Conservation (phyloP, 1,140 invertebrate species). For the Teleogryllus occipitalis region DNA sequence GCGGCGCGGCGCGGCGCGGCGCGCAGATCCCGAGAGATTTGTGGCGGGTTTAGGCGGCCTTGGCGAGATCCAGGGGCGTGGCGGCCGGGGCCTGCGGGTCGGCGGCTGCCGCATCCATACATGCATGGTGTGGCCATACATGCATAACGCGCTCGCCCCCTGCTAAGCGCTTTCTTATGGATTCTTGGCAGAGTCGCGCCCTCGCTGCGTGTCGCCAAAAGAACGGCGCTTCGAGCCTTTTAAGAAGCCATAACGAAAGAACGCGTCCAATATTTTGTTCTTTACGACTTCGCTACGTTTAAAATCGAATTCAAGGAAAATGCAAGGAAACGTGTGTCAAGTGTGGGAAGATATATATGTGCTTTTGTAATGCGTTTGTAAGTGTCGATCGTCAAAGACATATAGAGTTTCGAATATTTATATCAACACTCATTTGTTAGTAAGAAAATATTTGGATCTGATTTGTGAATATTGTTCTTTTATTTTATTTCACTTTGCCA, state of each 20-base stretch:
- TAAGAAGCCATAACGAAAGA: background rate
- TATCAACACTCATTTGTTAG: too few relatives aligned
- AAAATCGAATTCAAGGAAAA: background rate
- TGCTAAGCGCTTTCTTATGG: background rate
- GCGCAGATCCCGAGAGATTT: background rate
- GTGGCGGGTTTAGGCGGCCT: background rate
- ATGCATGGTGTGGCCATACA: background rate
- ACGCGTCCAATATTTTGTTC: background rate
- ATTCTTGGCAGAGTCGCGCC: background rate
- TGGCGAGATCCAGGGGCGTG: background rate
- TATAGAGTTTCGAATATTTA: too few relatives aligned
- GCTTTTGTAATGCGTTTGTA: too few relatives aligned
- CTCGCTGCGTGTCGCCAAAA: background rate
- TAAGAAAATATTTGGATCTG: too few relatives aligned
- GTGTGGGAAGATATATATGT: too few relatives aligned
- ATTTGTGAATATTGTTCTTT: too few relatives aligned
- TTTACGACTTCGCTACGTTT: background rate
- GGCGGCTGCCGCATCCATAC: background rate
- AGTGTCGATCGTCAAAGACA: too few relatives aligned
- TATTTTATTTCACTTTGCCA: too few relatives aligned
- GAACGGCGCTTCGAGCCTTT: background rate
- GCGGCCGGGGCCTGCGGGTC: too few relatives aligned
- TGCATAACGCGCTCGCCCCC: background rate
- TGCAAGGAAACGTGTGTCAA: too few relatives aligned
- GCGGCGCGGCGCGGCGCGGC: too few relatives aligned